Evolutionary conservation across 2,888 invertebrate genomes (phyloP).

Genomic region (Hirtodrosophila histrioides): DNA sequence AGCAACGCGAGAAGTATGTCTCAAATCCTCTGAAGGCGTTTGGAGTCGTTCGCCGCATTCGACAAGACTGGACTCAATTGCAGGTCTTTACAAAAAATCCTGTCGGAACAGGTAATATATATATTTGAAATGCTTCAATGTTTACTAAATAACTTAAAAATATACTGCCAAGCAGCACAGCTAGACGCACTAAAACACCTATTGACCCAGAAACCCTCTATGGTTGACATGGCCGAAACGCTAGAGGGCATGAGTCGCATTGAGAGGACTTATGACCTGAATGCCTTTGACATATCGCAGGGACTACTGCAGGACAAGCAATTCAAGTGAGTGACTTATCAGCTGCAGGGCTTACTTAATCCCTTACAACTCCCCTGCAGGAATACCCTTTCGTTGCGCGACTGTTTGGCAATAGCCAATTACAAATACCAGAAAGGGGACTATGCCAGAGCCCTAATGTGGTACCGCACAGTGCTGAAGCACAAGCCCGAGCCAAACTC

Average conservation of each 20-base stretch:
- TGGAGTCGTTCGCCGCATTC: constrained; percentile 47
- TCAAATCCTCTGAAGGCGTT: constrained; percentile 54
- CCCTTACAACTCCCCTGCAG: constrained; percentile 11
- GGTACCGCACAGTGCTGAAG: constrained; percentile 42
- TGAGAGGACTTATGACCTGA: constrained; percentile 45
- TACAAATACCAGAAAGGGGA: constrained; percentile 27
- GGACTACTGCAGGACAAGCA: constrained; percentile 36
- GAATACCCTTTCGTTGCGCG: constrained; percentile 28
- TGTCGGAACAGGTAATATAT: constrained; percentile 30
- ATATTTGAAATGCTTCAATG: not conserved
- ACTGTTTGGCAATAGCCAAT: constrained; percentile 49
- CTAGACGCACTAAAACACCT: constrained; percentile 24
- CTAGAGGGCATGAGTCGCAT: constrained; percentile 44
- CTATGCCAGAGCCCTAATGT: constrained; percentile 34
- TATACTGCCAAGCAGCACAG: constrained; percentile 7
- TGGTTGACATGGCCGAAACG: constrained; percentile 34
- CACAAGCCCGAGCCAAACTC: not conserved
- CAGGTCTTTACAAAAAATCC: constrained; percentile 15
- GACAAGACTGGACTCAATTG: constrained; percentile 52
- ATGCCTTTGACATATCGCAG: constrained; percentile 36
- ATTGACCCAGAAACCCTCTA: constrained; percentile 12
- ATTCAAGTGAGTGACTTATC: constrained; percentile 36
- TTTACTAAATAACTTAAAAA: not conserved
- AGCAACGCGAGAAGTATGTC: constrained; percentile 29
- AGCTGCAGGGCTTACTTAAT: not conserved